Percentiles rank a stretch among this genome's conserved stretches.
Evolutionary conservation across 2,113 vertebrate species (phyloP).

Genomic region (Channa argus): DNA sequence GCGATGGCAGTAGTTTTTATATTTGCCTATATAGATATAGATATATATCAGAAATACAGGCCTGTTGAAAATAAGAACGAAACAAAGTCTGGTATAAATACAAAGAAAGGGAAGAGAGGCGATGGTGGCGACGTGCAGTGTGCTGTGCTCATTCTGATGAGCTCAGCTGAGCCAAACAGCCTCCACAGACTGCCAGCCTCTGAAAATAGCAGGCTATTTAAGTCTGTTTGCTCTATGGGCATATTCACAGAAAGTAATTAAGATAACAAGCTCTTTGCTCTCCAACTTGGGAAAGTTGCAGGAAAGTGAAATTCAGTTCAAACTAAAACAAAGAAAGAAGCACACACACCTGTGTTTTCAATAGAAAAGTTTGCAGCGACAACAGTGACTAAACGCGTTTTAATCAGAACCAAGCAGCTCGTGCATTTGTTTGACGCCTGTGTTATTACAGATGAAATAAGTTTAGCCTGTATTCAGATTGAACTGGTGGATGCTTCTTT

Average conservation of each 20-base stretch:
- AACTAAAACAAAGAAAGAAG: slow-evolving; percentile 52
- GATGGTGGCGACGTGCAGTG: slow-evolving; percentile 27
- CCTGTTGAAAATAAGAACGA: slow-evolving; percentile 17
- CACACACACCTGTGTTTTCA: slow-evolving; percentile 38
- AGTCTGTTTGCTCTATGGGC: slow-evolving; percentile 60
- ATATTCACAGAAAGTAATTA: slow-evolving; percentile 72
- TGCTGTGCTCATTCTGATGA: slow-evolving; percentile 65
- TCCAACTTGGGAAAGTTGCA: slow-evolving; percentile 51
- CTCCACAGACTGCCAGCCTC: slow-evolving; percentile 58
- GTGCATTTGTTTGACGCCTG: slow-evolving; percentile 8
- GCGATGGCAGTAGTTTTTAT: slow-evolving; percentile 25
- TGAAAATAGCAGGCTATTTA: slow-evolving; percentile 69
- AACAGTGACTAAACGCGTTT: slow-evolving; percentile 42
- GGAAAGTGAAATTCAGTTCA: slow-evolving; percentile 46
- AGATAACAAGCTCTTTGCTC: slow-evolving; percentile 71
- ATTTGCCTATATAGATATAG: slow-evolving; percentile 36
- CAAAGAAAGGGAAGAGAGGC: slow-evolving; percentile 35
- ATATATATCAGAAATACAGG: slow-evolving; percentile 28
- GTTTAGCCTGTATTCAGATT: slow-evolving; percentile 5
- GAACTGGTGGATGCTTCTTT: background rate
- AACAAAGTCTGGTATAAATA: slow-evolving; percentile 30
- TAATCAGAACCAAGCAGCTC: slow-evolving; percentile 18
- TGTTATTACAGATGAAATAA: slow-evolving; percentile 3
- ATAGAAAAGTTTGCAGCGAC: slow-evolving; percentile 8
- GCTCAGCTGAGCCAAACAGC: slow-evolving; percentile 68